Evolutionary conservation across 2,888 invertebrate genomes (phyloP).

Genomic region (Opisthograptis luteolata): DNA sequence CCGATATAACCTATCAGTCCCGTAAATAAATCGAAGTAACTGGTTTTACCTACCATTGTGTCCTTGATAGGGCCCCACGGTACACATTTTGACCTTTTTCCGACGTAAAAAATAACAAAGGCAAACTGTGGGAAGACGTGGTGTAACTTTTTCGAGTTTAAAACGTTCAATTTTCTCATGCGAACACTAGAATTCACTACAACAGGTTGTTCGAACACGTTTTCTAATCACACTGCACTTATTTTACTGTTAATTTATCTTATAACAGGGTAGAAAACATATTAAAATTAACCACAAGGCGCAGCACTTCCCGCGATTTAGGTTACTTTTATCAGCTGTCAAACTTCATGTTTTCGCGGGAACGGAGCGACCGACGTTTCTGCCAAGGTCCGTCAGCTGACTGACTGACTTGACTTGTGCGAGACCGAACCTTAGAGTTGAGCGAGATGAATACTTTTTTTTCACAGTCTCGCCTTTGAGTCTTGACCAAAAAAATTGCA

Average conservation of each 20-base stretch:
- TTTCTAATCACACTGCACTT: slow-evolving; percentile 17
- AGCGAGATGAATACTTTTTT: no score
- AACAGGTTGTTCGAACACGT: slow-evolving; percentile 9
- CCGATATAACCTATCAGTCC: slow-evolving; percentile 29
- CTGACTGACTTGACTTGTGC: slow-evolving; percentile 13
- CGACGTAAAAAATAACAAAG: slow-evolving; percentile 24
- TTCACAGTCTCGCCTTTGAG: no score
- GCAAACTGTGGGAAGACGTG: slow-evolving; percentile 29
- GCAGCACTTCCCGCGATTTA: neutral
- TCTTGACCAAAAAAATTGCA: neutral
- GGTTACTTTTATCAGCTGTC: slow-evolving; percentile 17
- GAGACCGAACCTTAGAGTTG: neutral
- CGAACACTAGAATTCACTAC: slow-evolving; percentile 20
- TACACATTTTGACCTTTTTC: slow-evolving; percentile 37
- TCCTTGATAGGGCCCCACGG: slow-evolving; percentile 22
- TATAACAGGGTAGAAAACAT: slow-evolving; percentile 6
- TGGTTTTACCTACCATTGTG: slow-evolving; percentile 35
- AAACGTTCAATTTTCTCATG: slow-evolving; percentile 23
- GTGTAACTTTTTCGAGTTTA: slow-evolving; percentile 15
- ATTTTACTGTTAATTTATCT: neutral
- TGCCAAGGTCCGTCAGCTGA: slow-evolving; percentile 35
- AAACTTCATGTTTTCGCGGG: slow-evolving; percentile 21
- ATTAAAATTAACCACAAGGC: slow-evolving; percentile 9
- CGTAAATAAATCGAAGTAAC: slow-evolving; percentile 38
- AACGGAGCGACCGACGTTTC: slow-evolving; percentile 10